Evolutionary conservation across 2,113 vertebrate genomes (phyloP), one percentile per base, ranked within the genome.

Genomic region (Etheostoma spectabile): DNA sequence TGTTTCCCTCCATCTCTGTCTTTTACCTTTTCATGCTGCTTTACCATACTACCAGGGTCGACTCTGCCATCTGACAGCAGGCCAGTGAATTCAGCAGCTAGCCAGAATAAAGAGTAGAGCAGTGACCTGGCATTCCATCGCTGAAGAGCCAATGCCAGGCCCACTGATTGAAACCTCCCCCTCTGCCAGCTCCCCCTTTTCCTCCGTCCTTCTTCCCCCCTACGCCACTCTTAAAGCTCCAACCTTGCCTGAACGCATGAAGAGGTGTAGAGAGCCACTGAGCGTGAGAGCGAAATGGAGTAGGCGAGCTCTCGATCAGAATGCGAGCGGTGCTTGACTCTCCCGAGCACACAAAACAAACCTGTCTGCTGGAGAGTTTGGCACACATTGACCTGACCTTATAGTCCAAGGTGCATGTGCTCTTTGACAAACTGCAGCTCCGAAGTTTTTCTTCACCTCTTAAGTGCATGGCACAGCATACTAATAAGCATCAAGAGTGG

Each of bases 381-480:
- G 83, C 91, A 82, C 84, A 75, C 67, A 56, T 33, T 90, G 91
- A 89, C 89, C 86, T 91, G 90, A 93, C 92, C 92, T 93, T 38
- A 55, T 60, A 73, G 83, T 80, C 74, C 30, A 55, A 79, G 72
- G 85, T 87, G 86, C 85, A 81, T 48, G 69, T 68, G 85, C 69
- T 82, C 85, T 86, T 82, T 89, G 82, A 90, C 86, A 88, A 83
- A 90, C 79, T 89, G 83, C 75, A 83, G 74, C 83, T 77, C 83
- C 67, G 79, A 81, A 86, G 65, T 90, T 87, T 81, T 70, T 72
- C 74, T 67, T 82, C 88, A 74, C 86, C 91, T 86, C 80, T 57
- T 63, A 65, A 76, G 78, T 55, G 69, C 70, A 55, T 82, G 66
- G 90, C 64, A 18, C 60, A 64, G 90, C 89, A 93, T 93, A 86